phyloP scores from a whole-genome alignment of 2,113 vertebrate genomes.

The Sylvilagus bachmani region DNA sequence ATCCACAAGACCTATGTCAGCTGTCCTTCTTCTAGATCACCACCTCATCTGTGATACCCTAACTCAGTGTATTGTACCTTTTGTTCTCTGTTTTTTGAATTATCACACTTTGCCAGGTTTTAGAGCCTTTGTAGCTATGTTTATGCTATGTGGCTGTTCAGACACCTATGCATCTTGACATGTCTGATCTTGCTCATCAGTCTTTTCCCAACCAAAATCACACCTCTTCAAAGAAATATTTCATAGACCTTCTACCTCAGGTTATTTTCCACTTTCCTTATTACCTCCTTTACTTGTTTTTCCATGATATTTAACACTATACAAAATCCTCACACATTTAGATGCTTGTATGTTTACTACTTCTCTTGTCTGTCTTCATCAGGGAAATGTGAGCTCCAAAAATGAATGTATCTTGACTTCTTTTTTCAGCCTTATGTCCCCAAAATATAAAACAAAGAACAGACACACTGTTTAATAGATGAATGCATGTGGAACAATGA shows the following conservation, averaged over 20 bases:
- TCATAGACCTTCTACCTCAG: neutral
- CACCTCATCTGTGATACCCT: too few relatives aligned
- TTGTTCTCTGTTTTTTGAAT: neutral
- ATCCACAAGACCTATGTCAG: fast-evolving
- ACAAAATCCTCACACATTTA: neutral
- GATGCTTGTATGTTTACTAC: neutral
- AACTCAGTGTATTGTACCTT: neutral
- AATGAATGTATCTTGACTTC: neutral
- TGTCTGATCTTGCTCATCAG: neutral
- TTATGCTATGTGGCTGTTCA: neutral
- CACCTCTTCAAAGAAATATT: neutral
- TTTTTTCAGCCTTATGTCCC: neutral
- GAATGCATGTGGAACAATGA: neutral
- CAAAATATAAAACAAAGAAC: neutral
- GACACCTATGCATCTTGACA: neutral
- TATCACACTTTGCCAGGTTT: neutral
- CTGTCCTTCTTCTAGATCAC: neutral
- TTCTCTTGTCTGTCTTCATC: neutral
- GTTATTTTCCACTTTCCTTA: neutral
- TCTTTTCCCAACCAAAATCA: neutral
- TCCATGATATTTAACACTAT: neutral
- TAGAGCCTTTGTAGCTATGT: neutral
- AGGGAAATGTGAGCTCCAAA: neutral
- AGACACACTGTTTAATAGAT: neutral
- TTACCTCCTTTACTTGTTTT: neutral